Evolutionary conservation across 2,797 vertebrate genomes (phyloP).

Genomic region (Halcyon leucocephala): DNA sequence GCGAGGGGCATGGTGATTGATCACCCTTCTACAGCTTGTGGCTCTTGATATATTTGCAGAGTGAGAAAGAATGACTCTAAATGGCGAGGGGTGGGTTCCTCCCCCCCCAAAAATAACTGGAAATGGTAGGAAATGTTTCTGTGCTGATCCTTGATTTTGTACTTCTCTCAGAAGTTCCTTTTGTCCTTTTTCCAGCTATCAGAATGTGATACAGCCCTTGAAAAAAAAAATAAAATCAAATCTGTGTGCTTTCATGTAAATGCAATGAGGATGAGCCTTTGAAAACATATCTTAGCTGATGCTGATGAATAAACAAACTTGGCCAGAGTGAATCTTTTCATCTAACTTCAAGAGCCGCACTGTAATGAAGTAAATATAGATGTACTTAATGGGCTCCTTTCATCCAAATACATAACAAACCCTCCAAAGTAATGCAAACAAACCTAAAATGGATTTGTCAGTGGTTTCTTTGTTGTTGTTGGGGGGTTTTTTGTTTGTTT

Average conservation of each 20-base stretch:
- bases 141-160: not conserved
- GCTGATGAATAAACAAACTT: constrained; percentile 61
- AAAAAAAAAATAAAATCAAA: not conserved
- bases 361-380: constrained; percentile 61
- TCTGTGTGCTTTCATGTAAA: constrained; percentile 45
- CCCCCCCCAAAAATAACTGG: not conserved
- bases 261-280: constrained; percentile 32
- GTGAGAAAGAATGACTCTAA: not conserved
- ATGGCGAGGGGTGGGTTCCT: not conserved
- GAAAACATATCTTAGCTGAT: constrained; percentile 41
- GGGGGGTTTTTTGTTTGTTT: not conserved
- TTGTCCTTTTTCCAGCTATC: constrained; percentile 17
- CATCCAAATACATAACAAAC: constrained; percentile 30
- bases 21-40: not conserved
- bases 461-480: not conserved
- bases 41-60: not conserved
- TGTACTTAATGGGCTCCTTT: constrained; percentile 59
- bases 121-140: not conserved
- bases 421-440: constrained; percentile 23
- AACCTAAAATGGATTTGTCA: constrained; percentile 28
- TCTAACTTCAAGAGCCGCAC: constrained; percentile 59
- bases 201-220: not conserved
- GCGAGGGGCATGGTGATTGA: not conserved
- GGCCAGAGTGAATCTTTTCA: constrained; percentile 66
- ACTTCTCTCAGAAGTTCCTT: not conserved